Evolutionary conservation across 2,113 vertebrate species (phyloP), one percentile per base, ranked within the genome.

Genomic region (Cygnus atratus): DNA sequence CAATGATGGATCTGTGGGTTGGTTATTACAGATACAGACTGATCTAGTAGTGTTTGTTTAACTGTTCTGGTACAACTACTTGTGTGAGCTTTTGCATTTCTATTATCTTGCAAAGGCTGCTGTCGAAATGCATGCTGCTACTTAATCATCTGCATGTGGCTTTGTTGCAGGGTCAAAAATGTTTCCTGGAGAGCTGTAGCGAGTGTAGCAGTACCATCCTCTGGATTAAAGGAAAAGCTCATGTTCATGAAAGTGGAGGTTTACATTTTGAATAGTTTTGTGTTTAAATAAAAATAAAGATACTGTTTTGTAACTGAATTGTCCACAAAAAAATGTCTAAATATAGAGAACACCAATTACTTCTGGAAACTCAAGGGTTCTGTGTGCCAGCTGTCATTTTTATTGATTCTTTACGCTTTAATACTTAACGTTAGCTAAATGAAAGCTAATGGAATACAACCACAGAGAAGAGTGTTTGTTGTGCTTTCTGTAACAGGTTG

Each of bases 281-380:
- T 74, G 29, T 66, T 82, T 66, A 84, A 94, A 57, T 65, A 70
- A 44, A 70, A 25, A 59, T 39, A 25, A 52, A 25, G 8, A 31
- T 86, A 25, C 20, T 80, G 7, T 93, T 93, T 94, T 93, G 90
- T 62, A 93, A 78, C 54, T 48, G 50, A 79, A 48, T 87, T 92
- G 37, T 44, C 21, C 33, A 25, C 61, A 70, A 93, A 92, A 93
- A 65, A 52, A 22, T 71, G 67, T 21, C 81, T 87, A 90, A 96
- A 87, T 86, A 46, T 43, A 91, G 90, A 41, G 14, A 80, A n/a
- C 26, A n/a, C 10, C 28, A 31, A 33, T 84, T 93, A 86, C 63
- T 95, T 93, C 46, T 95, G 73, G 79, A 78, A 94, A 72, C 35
- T 24, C 15, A 78, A 33, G 21, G 29, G 22, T 28, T 39, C 62